Percentiles rank a stretch among this genome's conserved stretches.
phyloP scores from a whole-genome alignment of 2,113 vertebrate genomes.

The Cepphus grylle region DNA sequence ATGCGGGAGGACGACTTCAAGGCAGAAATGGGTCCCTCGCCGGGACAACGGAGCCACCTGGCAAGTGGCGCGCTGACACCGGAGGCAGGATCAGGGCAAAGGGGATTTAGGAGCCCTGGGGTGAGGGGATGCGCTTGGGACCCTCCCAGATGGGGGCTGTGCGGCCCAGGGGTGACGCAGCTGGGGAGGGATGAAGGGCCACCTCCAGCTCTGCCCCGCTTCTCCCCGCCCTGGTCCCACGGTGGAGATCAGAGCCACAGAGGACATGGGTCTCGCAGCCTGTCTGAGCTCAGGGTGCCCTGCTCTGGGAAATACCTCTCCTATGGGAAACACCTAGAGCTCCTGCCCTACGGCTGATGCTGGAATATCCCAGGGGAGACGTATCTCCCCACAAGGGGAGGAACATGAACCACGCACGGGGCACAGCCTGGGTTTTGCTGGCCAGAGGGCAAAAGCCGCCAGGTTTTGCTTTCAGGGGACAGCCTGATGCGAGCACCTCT shows the following conservation, averaged over 20 bases:
- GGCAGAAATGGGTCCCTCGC: neutral
- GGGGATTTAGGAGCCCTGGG: neutral
- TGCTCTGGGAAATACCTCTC: neutral
- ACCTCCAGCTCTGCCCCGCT: neutral
- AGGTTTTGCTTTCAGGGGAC: neutral
- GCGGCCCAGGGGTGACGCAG: neutral
- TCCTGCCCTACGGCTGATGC: neutral
- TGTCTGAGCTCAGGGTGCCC: neutral
- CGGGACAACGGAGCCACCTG: constrained; percentile 69
- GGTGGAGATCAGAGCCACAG: neutral
- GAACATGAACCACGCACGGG: accelerated
- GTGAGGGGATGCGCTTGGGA: neutral
- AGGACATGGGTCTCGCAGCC: accelerated
- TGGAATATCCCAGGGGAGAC: neutral
- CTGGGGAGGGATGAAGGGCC: neutral
- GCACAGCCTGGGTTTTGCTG: neutral
- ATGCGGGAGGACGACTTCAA: neutral
- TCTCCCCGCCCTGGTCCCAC: neutral
- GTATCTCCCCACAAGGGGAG: neutral
- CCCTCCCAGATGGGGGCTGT: accelerated
- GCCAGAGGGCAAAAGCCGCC: neutral
- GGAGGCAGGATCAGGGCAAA: neutral
- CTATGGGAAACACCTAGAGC: neutral
- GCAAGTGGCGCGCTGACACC: constrained; percentile 17
- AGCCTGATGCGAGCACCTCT: neutral